Percentiles rank a stretch among this genome's conserved stretches.
These are phyloP conservation scores for Oreochromis grahami DNA, from an alignment of 2,797 vertebrate species.

Conservation along the genomic window DNA sequence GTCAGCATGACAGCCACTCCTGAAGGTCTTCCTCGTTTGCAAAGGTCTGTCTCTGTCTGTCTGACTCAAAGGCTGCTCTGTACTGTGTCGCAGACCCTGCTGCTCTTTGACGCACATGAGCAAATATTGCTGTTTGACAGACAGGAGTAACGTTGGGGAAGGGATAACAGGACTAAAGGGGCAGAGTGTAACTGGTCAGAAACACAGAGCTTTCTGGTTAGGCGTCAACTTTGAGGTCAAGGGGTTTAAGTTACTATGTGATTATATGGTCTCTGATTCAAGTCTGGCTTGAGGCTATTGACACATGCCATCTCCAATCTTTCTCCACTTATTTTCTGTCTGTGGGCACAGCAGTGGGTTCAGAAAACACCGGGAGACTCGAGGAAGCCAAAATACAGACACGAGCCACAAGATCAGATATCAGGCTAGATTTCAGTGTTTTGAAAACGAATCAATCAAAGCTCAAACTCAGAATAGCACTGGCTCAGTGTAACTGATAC, in stretches of 20 bases:
- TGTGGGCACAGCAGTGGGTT: not conserved
- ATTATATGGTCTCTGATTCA: not conserved
- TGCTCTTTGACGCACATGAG: constrained; percentile 71
- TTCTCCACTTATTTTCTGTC: not conserved
- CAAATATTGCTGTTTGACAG: constrained; percentile 74
- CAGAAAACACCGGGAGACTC: not conserved
- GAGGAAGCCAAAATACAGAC: not conserved
- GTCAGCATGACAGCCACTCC: constrained; percentile 14
- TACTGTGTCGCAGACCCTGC: constrained; percentile 54
- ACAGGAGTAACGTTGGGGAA: constrained; percentile 37
- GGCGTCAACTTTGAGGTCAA: not conserved
- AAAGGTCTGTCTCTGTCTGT: constrained; percentile 17
- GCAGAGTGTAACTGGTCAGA: not conserved
- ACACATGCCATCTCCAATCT: not conserved
- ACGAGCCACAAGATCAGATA: not conserved
- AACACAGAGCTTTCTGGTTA: not conserved
- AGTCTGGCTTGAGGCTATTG: not conserved
- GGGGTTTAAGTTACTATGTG: not conserved
- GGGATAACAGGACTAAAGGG: constrained; percentile 22
- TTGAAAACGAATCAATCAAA: not conserved
- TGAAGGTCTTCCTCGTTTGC: constrained; percentile 26
- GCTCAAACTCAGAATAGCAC: not conserved
- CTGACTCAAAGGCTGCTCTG: constrained; percentile 63
- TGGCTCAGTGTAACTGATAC: not conserved
- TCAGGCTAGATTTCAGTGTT: not conserved